These are phyloP conservation scores for Chiridota heheva DNA, from an alignment of 35 echinoderm and acorn worm species.

Conservation along the genomic window DNA sequence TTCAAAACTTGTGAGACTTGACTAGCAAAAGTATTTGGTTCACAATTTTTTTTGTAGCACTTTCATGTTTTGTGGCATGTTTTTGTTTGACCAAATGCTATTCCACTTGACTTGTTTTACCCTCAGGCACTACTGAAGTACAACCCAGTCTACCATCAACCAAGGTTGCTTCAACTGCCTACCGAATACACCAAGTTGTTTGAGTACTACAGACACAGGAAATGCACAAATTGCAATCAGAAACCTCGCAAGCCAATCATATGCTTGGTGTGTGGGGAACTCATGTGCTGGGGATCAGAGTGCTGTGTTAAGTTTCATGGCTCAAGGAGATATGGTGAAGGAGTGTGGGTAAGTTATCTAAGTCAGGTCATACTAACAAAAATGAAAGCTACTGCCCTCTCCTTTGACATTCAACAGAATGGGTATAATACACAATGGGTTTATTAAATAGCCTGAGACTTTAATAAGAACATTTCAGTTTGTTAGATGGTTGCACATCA, in stretches of 20 bases:
- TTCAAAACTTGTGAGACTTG: too few relatives aligned
- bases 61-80: too few relatives aligned
- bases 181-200: conserved; percentile 68
- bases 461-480: too few relatives aligned
- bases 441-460: neutral
- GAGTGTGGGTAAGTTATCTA: conserved; percentile 39
- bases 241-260: conserved; percentile 61
- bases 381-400: neutral
- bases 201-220: conserved; percentile 66
- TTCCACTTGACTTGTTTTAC: neutral
- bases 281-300: conserved; percentile 60
- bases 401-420: neutral
- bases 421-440: neutral
- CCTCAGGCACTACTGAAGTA: conserved; percentile 61
- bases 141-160: conserved; percentile 64
- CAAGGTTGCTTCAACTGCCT: conserved; percentile 72
- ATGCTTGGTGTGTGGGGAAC: conserved; percentile 79
- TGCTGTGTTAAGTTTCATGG: conserved; percentile 61
- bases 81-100: too few relatives aligned
- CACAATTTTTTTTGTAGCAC: too few relatives aligned
- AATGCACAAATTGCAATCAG: conserved; percentile 57
- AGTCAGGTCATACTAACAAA: neutral
- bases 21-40: too few relatives aligned
- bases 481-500: too few relatives aligned
- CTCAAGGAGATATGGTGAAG: conserved; percentile 35